Evolutionary conservation across 2,797 vertebrate genomes (phyloP), one percentile per base, ranked within the genome.

Genomic region (Bryconaethiops microstoma): DNA sequence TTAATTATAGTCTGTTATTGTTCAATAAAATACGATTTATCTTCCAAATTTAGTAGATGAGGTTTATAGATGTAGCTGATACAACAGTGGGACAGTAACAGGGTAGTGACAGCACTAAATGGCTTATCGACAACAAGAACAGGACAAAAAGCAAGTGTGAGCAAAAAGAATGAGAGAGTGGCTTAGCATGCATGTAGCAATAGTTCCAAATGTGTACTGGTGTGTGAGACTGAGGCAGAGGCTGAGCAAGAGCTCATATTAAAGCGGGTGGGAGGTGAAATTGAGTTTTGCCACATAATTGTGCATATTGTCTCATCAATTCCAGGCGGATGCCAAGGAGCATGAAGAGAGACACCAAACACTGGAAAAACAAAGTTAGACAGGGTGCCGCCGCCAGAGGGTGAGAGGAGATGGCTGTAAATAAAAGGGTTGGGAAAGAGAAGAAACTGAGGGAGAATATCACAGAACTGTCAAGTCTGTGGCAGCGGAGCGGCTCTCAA

Each of bases 191-290:
- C 6, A 62, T 4, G 23, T 17, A 25, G 42, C 10, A 54, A 67
- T 12, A 52, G 7, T 21, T 50, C 21, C n/a, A 40, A 40, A 5
- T 21, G 7, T 39, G 54, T 23, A 68, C n/a, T 23, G 12, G 23
- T 50, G 59, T 14, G 29, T 29, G 59, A 19, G 59, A 63, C 21
- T 7, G 25, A 25, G 9, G 17, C 14, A 50, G 29, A 48, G 45
- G 50, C 54, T 35, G 19, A 77, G 50, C 48, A 29, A 54, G 62
- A 35, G 29, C 62, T 54, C 29, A 40, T 64, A 64, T 76, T 48
- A 64, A 76, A 76, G 59, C 4, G 42, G 40, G 60, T 39, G 52
- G 25, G 70, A 54, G 50, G 50, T 54, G 25, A 75, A 63, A 75
- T 45, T 63, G 73, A 60, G 70, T 57, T 72, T 39, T 57, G 39